phyloP scores from a whole-genome alignment of 2,888 invertebrate genomes.

The Ectemnius cavifrons region DNA sequence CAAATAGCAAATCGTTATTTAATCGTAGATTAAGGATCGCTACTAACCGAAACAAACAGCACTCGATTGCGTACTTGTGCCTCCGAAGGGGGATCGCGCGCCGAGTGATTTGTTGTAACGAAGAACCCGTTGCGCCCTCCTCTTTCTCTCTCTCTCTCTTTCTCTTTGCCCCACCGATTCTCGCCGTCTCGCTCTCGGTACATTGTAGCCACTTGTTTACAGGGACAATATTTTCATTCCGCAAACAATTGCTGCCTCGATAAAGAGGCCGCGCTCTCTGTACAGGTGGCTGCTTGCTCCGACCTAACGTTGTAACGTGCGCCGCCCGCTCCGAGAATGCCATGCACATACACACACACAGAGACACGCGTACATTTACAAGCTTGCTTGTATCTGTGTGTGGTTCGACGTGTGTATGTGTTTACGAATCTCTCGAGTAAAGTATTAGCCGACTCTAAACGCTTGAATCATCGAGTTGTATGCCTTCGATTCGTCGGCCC shows the following conservation, averaged over 20 bases:
- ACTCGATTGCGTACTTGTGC: slow-evolving; percentile 59
- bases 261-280: slow-evolving; percentile 68
- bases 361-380: too few relatives aligned
- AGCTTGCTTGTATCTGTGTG: neutral
- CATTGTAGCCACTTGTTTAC: slow-evolving; percentile 73
- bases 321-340: slow-evolving; percentile 51
- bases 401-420: slow-evolving; percentile 41
- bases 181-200: slow-evolving; percentile 39
- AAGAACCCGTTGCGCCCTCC: slow-evolving; percentile 48
- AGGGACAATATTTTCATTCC: slow-evolving; percentile 77
- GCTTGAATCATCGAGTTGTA: slow-evolving; percentile 63
- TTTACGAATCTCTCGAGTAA: slow-evolving; percentile 68
- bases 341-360: neutral
- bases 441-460: slow-evolving; percentile 63
- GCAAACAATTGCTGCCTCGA: slow-evolving; percentile 77
- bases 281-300: slow-evolving; percentile 66
- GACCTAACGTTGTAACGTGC: slow-evolving; percentile 63
- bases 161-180: too few relatives aligned
- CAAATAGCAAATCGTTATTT: slow-evolving; percentile 66
- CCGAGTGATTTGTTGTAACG: slow-evolving; percentile 64
- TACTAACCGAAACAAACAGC: slow-evolving; percentile 60
- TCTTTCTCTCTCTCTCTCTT: too few relatives aligned
- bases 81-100: slow-evolving; percentile 26
- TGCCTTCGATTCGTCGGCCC: slow-evolving; percentile 54
- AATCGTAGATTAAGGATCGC: slow-evolving; percentile 64